phyloP scores from a whole-genome alignment of 53 echinoderm and acorn worm genomes.

The Hippasteria phrygiana region DNA sequence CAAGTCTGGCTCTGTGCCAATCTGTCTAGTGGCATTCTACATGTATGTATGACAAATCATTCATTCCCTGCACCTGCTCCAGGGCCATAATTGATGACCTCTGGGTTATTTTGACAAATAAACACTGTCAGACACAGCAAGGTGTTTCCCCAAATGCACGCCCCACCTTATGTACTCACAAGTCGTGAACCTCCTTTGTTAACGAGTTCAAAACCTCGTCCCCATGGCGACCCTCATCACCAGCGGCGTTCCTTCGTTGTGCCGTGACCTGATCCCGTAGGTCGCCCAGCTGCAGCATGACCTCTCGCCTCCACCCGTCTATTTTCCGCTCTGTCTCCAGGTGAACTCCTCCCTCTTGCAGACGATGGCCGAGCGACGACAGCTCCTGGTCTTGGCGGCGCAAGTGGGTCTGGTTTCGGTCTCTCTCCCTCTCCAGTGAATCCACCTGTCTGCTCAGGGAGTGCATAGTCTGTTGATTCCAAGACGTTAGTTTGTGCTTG shows the following conservation, averaged over 20 bases:
- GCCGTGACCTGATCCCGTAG: constrained; percentile 73
- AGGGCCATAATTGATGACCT: too few relatives aligned
- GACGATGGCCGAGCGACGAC: constrained; percentile 65
- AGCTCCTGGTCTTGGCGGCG: constrained; percentile 81
- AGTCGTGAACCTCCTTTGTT: constrained; percentile 76
- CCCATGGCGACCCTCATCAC: neutral
- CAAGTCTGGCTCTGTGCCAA: too few relatives aligned
- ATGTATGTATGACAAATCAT: too few relatives aligned
- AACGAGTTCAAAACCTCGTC: constrained; percentile 67
- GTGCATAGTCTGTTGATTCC: constrained; percentile 76
- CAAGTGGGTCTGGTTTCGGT: constrained; percentile 73
- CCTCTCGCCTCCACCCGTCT: constrained; percentile 79
- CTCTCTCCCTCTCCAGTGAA: constrained; percentile 79
- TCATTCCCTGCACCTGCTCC: too few relatives aligned
- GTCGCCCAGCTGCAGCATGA: constrained; percentile 80
- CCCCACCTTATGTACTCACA: constrained; percentile 56
- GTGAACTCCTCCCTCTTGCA: constrained; percentile 81
- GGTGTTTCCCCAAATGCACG: too few relatives aligned
- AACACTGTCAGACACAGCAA: too few relatives aligned
- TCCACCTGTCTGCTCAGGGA: constrained; percentile 78
- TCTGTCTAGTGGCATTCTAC: too few relatives aligned
- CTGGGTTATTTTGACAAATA: too few relatives aligned
- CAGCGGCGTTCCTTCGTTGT: constrained; percentile 30
- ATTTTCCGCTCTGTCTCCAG: constrained; percentile 82
- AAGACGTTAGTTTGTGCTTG: neutral